Percentiles rank a stretch among this genome's conserved stretches.
Conservation (phyloP, 2,888 invertebrate genomes). For the Aethes cnicana region DNA sequence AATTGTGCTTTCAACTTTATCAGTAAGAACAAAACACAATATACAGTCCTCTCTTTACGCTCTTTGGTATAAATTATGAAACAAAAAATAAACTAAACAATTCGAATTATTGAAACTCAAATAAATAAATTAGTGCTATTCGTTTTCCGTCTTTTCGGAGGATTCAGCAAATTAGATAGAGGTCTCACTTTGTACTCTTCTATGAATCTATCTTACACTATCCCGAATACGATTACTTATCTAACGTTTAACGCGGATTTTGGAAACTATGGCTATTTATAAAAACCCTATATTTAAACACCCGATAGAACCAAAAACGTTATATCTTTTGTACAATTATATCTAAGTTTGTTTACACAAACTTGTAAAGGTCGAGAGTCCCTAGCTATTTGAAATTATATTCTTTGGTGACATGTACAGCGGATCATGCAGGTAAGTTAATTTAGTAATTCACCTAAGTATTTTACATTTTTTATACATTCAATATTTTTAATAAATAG, state of each 20-base stretch:
- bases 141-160: conserved; percentile 47
- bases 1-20: conserved; percentile 71
- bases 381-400: neutral
- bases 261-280: conserved; percentile 31
- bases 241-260: conserved; percentile 32
- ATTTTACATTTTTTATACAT: conserved; percentile 29
- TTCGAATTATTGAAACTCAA: conserved; percentile 41
- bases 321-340: neutral
- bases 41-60: conserved; percentile 31
- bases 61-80: conserved; percentile 47
- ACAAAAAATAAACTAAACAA: conserved; percentile 56
- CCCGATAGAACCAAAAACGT: conserved; percentile 16
- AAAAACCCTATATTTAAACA: conserved; percentile 26
- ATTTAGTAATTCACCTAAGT: conserved; percentile 29
- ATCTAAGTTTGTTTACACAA: conserved; percentile 11
- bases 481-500: conserved; percentile 16
- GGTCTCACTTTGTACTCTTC: conserved; percentile 32
- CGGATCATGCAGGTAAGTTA: conserved; percentile 13
- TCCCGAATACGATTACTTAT: conserved; percentile 18
- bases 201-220: conserved; percentile 32
- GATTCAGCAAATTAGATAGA: conserved; percentile 28
- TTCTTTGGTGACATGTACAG: conserved; percentile 7
- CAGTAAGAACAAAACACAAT: conserved; percentile 46
- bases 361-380: conserved; percentile 19
- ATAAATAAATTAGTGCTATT: conserved; percentile 37